Evolutionary conservation across 2,797 vertebrate species (phyloP), one percentile per base, ranked within the genome.

Genomic region (Pygocentrus nattereri): DNA sequence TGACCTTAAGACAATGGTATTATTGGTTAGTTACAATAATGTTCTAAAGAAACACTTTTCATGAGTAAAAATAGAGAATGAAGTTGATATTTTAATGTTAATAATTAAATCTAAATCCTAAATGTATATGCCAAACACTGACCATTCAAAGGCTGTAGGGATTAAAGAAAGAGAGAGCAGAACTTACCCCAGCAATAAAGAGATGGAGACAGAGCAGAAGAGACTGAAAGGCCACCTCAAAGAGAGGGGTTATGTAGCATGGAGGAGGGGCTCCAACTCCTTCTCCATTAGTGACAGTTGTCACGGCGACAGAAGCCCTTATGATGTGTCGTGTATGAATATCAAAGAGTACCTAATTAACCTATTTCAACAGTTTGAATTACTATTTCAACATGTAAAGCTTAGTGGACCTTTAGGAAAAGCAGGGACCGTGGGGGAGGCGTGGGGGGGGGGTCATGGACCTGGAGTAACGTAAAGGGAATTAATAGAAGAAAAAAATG

Each of bases 231-330:
- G 64, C 50, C 70, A 75, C 83, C 84, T 84, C 74, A 88, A 84
- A 82, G 83, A 69, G 41, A 75, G 25, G 58, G 83, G 58, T 90
- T 92, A 90, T 92, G 87, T 91, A 90, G 82, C 70, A 10, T 0
- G 61, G 86, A 85, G 91, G 93, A 88, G 92, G 92, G 85, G 89
- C 88, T 19, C 27, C 25, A 59, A 41, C 27, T 56, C 58, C 67
- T 27, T 81, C 54, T 85, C 72, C 78, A 81, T 85, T 82, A 85
- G 81, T 21, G 47, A 12, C 68, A 52, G 88, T 89, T 87, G 88
- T 88, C 89, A 82, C 27, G 79, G 76, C 69, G 68, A 88, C 79
- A 27, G 67, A 34, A 77, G 78, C n/a, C 71, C 81, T 88, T 70
- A 74, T 78, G 47, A 82, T 82, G 71, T 80, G 21, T 61, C 74